These are phyloP conservation scores for Epinephelus coioides DNA, from an alignment of 2,797 vertebrate species.

Conservation along the genomic window DNA sequence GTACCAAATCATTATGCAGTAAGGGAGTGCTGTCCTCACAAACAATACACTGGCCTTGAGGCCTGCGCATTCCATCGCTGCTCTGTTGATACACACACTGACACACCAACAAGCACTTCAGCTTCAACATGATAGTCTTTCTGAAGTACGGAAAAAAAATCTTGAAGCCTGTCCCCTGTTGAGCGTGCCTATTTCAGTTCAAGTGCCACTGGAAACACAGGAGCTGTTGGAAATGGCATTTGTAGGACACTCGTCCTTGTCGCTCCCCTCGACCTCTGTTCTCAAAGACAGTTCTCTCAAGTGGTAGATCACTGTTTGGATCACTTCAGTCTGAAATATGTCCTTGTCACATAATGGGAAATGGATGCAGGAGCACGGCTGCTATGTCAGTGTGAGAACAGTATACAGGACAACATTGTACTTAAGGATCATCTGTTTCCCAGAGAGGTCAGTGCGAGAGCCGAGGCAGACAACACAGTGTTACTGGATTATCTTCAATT, in stretches of 20 bases:
- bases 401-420: slow-evolving; percentile 66
- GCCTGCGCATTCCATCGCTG: slow-evolving; percentile 53
- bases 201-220: slow-evolving; percentile 82
- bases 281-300: slow-evolving; percentile 84
- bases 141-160: slow-evolving; percentile 69
- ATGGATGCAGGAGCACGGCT: slow-evolving; percentile 67
- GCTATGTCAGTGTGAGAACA: slow-evolving; percentile 62
- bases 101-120: slow-evolving; percentile 68
- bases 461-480: slow-evolving; percentile 42
- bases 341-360: slow-evolving; percentile 82
- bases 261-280: slow-evolving; percentile 81
- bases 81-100: slow-evolving; percentile 53
- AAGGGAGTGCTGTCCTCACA: slow-evolving; percentile 37
- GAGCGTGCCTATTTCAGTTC: slow-evolving; percentile 80
- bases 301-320: slow-evolving; percentile 77
- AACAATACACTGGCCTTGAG: slow-evolving; percentile 51
- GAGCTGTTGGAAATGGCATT: slow-evolving; percentile 78
- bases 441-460: slow-evolving; percentile 70
- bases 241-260: slow-evolving; percentile 86
- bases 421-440: slow-evolving; percentile 66
- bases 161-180: slow-evolving; percentile 78
- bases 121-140: slow-evolving; percentile 68
- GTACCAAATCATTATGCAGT: slow-evolving; percentile 28
- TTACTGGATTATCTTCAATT: slow-evolving; percentile 71
- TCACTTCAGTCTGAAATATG: slow-evolving; percentile 81